Evolutionary conservation across 2,888 invertebrate genomes (phyloP).

Genomic region (Cheilosia impressa): DNA sequence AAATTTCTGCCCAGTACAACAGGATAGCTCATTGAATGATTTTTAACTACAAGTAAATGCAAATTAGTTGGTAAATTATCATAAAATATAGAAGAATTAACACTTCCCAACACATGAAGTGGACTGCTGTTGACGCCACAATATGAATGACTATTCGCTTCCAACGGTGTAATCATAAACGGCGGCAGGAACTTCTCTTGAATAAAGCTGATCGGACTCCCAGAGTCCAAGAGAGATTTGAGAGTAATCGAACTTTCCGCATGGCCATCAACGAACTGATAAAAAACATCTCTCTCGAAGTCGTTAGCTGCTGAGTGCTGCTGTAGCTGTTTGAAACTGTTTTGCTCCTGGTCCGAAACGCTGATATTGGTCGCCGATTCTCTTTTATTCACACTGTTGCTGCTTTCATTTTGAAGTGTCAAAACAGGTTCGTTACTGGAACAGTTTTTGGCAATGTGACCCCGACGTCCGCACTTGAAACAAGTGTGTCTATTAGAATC

Average conservation of each 20-base stretch:
- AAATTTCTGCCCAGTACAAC: constrained; percentile 62
- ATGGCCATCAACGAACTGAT: constrained; percentile 14
- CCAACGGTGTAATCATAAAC: constrained; percentile 29
- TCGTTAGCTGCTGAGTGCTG: constrained; percentile 7
- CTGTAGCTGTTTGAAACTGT: too few relatives aligned
- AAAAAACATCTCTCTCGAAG: constrained; percentile 35
- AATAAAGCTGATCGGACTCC: constrained; percentile 53
- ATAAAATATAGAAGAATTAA: constrained; percentile 47
- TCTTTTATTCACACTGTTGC: too few relatives aligned
- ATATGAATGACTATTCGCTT: constrained; percentile 40
- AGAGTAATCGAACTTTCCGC: too few relatives aligned
- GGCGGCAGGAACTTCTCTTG: constrained; percentile 49
- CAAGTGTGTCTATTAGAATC: too few relatives aligned
- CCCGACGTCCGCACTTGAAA: constrained; percentile 46
- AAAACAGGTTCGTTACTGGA: constrained; percentile 18
- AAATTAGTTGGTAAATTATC: constrained; percentile 32
- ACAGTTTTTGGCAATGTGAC: constrained; percentile 45
- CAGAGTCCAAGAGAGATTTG: constrained; percentile 46
- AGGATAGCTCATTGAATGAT: constrained; percentile 57
- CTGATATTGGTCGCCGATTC: too few relatives aligned
- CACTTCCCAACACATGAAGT: constrained; percentile 37
- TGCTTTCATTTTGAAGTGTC: not conserved
- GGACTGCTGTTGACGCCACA: constrained; percentile 62
- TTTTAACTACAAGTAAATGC: constrained; percentile 53
- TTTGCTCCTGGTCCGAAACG: not conserved